Percentiles rank a stretch among this genome's conserved stretches.
These are phyloP conservation scores for Podarcis lilfordi DNA, from an alignment of 2,797 vertebrate species.

Conservation along the genomic window DNA sequence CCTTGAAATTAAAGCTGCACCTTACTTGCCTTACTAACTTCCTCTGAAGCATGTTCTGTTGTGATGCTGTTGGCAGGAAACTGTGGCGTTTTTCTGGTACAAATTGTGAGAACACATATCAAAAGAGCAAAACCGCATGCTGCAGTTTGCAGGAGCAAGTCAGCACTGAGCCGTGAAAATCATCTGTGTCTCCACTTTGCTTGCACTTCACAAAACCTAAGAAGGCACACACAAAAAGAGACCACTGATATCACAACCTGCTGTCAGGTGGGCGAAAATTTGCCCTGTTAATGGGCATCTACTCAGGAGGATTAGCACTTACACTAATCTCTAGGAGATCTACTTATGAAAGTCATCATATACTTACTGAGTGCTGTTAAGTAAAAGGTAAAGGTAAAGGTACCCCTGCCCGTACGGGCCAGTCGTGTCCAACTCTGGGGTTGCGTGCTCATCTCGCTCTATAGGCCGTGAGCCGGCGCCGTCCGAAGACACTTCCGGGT, in stretches of 20 bases:
- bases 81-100: constrained; percentile 61
- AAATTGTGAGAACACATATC: constrained; percentile 19
- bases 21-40: constrained; percentile 77
- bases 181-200: constrained; percentile 6
- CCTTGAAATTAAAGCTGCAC: constrained; percentile 57
- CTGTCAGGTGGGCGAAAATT: not conserved
- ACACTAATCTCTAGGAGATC: not conserved
- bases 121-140: constrained; percentile 34
- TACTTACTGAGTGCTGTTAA: not conserved
- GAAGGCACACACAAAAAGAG: not conserved
- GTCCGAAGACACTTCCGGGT: too few relatives aligned
- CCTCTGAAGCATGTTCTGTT: constrained; percentile 69
- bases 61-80: constrained; percentile 78
- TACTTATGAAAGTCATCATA: not conserved
- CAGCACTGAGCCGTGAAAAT: constrained; percentile 24
- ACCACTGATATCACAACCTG: not conserved
- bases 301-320: not conserved
- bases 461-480: too few relatives aligned
- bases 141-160: constrained; percentile 18
- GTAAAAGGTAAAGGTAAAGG: too few relatives aligned
- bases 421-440: too few relatives aligned
- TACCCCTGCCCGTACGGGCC: too few relatives aligned
- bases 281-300: not conserved
- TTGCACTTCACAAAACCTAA: constrained; percentile 34
- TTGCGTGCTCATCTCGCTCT: too few relatives aligned